Evolutionary conservation across 2,113 vertebrate species (phyloP).

Genomic region (Tetraodon nigroviridis): DNA sequence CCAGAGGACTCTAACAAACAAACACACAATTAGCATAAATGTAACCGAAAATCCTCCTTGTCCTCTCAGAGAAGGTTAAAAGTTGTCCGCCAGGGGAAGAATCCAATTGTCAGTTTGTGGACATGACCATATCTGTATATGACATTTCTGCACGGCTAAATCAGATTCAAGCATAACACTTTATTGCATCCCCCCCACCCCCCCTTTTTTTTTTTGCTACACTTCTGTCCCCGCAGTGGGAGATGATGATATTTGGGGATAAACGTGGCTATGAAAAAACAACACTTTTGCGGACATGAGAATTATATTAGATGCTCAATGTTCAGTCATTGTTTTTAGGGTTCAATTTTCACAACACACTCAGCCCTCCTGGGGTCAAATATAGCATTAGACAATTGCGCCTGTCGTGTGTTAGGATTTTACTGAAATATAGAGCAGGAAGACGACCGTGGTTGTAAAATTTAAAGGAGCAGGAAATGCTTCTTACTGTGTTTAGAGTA

Average conservation of each 20-base stretch:
- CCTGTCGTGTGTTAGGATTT: conserved; percentile 31
- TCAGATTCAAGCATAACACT: conserved; percentile 46
- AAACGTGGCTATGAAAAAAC: conserved; percentile 5
- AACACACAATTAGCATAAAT: conserved; percentile 56
- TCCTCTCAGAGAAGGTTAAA: conserved; percentile 17
- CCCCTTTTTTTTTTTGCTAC: conserved; percentile 37
- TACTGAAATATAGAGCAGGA: not conserved
- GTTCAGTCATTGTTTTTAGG: conserved; percentile 45
- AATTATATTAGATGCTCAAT: conserved; percentile 43
- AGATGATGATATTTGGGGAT: conserved; percentile 63
- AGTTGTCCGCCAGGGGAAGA: conserved; percentile 36
- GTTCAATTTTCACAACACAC: conserved; percentile 22
- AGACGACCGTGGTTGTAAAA: not conserved
- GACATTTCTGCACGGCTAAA: conserved; percentile 42
- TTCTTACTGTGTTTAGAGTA: no score
- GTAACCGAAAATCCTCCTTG: conserved; percentile 15
- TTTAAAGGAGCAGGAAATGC: no score
- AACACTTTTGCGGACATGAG: conserved; percentile 34
- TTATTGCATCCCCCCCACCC: conserved; percentile 64
- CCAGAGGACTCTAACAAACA: conserved; percentile 62
- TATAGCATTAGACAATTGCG: conserved; percentile 45
- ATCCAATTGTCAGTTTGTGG: conserved; percentile 45
- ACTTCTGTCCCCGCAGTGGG: conserved; percentile 38
- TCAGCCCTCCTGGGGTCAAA: conserved; percentile 10
- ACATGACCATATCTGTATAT: conserved; percentile 36